Evolutionary conservation across 2,797 vertebrate genomes (phyloP).

Genomic region (Pipistrellus pipistrellus): DNA sequence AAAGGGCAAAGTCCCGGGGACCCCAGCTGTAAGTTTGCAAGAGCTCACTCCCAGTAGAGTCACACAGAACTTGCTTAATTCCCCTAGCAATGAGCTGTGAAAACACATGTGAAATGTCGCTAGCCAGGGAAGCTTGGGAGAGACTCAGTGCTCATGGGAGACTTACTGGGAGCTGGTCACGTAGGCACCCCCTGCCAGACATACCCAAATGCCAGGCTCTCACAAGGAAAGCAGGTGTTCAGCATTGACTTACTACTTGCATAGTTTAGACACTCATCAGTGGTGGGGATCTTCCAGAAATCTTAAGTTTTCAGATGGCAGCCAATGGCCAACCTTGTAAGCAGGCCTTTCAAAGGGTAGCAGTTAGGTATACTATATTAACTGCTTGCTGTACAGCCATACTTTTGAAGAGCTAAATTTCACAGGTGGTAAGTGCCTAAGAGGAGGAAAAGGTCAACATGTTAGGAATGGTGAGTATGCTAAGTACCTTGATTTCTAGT

Average conservation of each 20-base stretch:
- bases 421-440: conserved; percentile 12
- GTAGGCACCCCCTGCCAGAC: not conserved
- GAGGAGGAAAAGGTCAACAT: not conserved
- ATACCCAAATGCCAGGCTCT: not conserved
- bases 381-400: not conserved
- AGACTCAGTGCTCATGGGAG: not conserved
- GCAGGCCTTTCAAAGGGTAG: not conserved
- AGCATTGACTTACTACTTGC: not conserved
- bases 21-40: not conserved
- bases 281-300: conserved; percentile 14
- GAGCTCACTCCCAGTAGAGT: not conserved
- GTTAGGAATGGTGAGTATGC: not conserved
- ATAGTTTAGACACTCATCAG: not conserved
- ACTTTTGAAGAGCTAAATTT: conserved; percentile 58
- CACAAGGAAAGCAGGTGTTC: not conserved
- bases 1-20: not conserved
- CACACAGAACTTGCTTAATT: not conserved
- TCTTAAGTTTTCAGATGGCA: not conserved
- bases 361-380: not conserved
- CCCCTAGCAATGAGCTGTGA: not conserved
- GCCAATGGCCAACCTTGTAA: conserved; percentile 23
- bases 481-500: not conserved
- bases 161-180: not conserved
- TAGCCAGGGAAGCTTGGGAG: not conserved
- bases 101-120: not conserved